Base-by-base conservation (phyloP, 23 tunicate species). In the Diplosoma virens region DNA sequence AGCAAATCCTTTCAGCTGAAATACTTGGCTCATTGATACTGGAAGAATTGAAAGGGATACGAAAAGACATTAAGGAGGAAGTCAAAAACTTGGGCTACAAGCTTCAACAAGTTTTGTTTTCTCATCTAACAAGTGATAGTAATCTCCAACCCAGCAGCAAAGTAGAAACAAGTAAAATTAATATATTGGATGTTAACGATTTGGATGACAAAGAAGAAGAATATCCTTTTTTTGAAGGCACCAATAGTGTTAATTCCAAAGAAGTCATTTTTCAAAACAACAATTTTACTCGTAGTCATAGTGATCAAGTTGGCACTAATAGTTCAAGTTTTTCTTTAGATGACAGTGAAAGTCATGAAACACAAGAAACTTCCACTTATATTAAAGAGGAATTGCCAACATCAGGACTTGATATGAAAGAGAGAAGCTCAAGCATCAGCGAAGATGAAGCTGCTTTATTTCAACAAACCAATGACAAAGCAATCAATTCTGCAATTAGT, bases 31-130 rank as follows among this genome's bases (percentile, higher is more conserved):
- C 21, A 11, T 20, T 56, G 25, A 56, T 56, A 14, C 24, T 56
- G 21, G 63, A 56, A 56, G 63, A 56, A 56, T 20, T 56, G 20
- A 56, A 56, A 56, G 63, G 63, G 21, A 56, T 56, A 16, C 17
- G 63, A 56, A 16, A 20, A 56, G 63, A 56, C 25, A 20, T 56
- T 6, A 56, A 56, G 20, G 20, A 20, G 25, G 63, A 56, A 56
- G 63, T 56, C 25, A 20, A 56, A 56, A 56, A 20, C 21, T 11
- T 56, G 4, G 63, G 63, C 4, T 20, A 4, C 24, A 56, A 56
- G 63, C 25, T 56, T 22, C 24, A 56, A 56, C 25, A 16, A 56
- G 4, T 56, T 11, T 25, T 56, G n/a, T n/a, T n/a, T n/a, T n/a
- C n/a, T n/a, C n/a, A n/a, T n/a, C n/a, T n/a, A n/a, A n/a, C n/a